Percentiles rank a stretch among this genome's conserved stretches.
These are phyloP conservation scores for Rhingia rostrata DNA, from an alignment of 2,888 invertebrate species.

Conservation along the genomic window DNA sequence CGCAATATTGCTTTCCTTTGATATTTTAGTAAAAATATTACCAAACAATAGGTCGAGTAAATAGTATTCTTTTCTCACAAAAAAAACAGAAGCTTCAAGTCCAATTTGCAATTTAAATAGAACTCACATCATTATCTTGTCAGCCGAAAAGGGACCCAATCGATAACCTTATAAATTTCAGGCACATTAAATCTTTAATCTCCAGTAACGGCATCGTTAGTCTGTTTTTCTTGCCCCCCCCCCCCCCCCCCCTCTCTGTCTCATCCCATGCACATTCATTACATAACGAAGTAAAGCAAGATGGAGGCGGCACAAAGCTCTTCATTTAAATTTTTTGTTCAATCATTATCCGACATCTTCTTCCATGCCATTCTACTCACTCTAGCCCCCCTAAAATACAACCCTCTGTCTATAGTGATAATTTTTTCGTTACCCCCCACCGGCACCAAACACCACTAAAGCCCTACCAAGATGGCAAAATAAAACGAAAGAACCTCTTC, in stretches of 20 bases:
- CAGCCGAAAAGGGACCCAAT: constrained; percentile 37
- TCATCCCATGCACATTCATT: constrained; percentile 20
- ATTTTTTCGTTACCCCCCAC: constrained; percentile 31
- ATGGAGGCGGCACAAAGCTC: constrained; percentile 61
- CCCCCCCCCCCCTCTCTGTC: neutral
- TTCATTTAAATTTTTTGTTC: constrained; percentile 69
- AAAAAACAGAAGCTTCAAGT: constrained; percentile 1
- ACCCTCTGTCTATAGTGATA: constrained; percentile 59
- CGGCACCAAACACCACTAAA: constrained; percentile 8
- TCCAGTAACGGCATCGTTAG: constrained; percentile 36
- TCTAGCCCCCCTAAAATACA: constrained; percentile 38
- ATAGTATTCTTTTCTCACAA: neutral
- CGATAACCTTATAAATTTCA: constrained; percentile 64
- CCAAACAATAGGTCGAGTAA: neutral
- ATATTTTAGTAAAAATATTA: neutral
- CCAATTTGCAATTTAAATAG: constrained; percentile 39
- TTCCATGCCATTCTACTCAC: neutral
- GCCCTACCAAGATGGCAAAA: constrained; percentile 17
- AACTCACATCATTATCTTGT: neutral
- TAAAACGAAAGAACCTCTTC: constrained; percentile 41
- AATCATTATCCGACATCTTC: constrained; percentile 66
- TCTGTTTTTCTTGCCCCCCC: constrained; percentile 17
- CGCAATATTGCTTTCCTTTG: neutral
- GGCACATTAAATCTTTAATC: constrained; percentile 72
- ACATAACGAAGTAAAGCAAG: constrained; percentile 63